Evolutionary conservation across 2,113 vertebrate species (phyloP).

Genomic region (Phainopepla nitens): DNA sequence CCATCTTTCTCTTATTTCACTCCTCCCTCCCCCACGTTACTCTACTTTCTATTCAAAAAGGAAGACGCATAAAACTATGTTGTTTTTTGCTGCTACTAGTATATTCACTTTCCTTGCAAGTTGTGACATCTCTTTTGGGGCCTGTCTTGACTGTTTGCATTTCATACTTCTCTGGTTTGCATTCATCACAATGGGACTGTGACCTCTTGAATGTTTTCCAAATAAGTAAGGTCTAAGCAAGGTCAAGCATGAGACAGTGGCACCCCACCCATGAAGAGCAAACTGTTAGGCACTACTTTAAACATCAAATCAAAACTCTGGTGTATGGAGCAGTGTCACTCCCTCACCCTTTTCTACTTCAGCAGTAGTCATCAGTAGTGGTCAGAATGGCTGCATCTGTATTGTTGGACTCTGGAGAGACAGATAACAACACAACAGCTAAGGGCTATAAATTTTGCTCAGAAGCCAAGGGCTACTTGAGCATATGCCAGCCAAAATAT

Average conservation of each 20-base stretch:
- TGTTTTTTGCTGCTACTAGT: background rate
- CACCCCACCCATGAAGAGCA: background rate
- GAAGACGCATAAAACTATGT: background rate
- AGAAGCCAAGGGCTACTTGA: background rate
- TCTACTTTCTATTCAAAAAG: background rate
- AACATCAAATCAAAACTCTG: background rate
- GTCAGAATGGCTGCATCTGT: background rate
- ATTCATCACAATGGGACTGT: background rate
- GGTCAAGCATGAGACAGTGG: background rate
- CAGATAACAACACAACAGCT: background rate
- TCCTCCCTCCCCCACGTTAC: background rate
- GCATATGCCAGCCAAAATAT: background rate
- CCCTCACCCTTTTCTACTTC: background rate
- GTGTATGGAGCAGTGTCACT: background rate
- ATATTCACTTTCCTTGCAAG: background rate
- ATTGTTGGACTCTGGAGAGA: background rate
- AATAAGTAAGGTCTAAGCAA: background rate
- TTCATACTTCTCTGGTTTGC: background rate
- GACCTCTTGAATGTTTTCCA: background rate
- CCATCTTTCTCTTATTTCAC: background rate
- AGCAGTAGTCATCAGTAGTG: background rate
- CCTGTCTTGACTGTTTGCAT: background rate
- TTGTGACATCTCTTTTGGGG: background rate
- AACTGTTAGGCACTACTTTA: background rate
- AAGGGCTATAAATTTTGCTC: background rate